Evolutionary conservation across 2,888 invertebrate species (phyloP).

Genomic region (Sphaeridia pumilis): DNA sequence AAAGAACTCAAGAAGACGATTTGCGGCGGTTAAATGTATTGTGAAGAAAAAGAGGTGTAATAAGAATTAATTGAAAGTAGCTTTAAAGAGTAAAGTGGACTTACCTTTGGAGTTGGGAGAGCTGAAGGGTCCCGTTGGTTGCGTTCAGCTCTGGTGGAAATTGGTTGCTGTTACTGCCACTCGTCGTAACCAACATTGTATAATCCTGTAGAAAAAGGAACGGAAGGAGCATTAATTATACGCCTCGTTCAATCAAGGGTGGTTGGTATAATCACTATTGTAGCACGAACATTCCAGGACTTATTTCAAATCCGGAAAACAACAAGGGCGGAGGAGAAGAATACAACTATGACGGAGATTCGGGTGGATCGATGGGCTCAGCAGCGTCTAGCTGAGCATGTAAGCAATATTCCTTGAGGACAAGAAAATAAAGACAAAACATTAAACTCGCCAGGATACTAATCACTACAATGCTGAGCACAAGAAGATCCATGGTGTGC

Average conservation of each 20-base stretch:
- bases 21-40: no score
- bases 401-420: conserved; percentile 33
- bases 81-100: neutral
- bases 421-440: conserved; percentile 32
- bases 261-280: neutral
- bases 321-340: neutral
- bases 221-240: neutral
- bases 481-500: conserved; percentile 32
- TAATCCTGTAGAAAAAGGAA: conserved; percentile 21
- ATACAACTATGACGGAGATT: conserved; percentile 2
- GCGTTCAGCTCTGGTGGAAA: conserved; percentile 17
- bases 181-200: conserved; percentile 35
- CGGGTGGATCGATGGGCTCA: conserved; percentile 14
- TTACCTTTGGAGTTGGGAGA: conserved; percentile 13
- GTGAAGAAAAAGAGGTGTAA: no score
- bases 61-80: no score
- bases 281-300: no score
- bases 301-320: neutral
- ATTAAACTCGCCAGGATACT: conserved; percentile 33
- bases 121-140: conserved; percentile 10
- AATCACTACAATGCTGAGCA: conserved; percentile 34
- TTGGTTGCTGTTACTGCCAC: conserved; percentile 32
- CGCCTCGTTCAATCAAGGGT: no score
- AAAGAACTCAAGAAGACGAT: no score
- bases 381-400: conserved; percentile 17